These are phyloP conservation scores for Polyergus mexicanus DNA, from an alignment of 1,140 invertebrate genomes.

Conservation along the genomic window DNA sequence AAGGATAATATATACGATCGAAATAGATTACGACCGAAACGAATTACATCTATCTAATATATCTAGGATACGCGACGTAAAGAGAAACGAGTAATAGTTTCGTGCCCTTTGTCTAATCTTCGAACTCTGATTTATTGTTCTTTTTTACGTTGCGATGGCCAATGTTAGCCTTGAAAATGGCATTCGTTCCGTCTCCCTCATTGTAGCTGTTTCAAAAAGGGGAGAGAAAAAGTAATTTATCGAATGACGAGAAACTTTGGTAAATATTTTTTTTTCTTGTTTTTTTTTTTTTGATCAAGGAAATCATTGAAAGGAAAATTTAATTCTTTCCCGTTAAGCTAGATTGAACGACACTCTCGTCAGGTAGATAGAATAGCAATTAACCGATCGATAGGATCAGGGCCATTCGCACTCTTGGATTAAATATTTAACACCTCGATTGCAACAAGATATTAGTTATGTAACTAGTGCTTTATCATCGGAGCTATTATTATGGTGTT, in stretches of 20 bases:
- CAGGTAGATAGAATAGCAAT: constrained; percentile 4
- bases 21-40: constrained; percentile 7
- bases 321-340: background rate
- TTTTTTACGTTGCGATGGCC: background rate
- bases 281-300: background rate
- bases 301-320: background rate
- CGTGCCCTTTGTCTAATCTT: constrained; percentile 8
- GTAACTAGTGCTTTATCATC: background rate
- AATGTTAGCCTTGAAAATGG: background rate
- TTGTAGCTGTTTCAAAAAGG: background rate
- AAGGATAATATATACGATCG: constrained; percentile 27
- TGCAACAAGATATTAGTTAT: background rate
- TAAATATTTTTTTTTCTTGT: background rate
- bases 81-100: background rate
- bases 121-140: constrained; percentile 22
- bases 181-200: background rate
- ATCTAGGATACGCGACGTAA: background rate
- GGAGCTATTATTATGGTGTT: background rate
- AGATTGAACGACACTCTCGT: background rate
- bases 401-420: background rate
- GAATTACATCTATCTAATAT: background rate
- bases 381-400: constrained; percentile 30
- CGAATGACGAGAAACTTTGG: background rate
- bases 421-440: constrained; percentile 36
- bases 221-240: constrained; percentile 1